A percentile compares a stretch with the other conserved stretches of the same genome.
phyloP scores from a whole-genome alignment of 2,888 invertebrate genomes.

The Diarsia mendica region DNA sequence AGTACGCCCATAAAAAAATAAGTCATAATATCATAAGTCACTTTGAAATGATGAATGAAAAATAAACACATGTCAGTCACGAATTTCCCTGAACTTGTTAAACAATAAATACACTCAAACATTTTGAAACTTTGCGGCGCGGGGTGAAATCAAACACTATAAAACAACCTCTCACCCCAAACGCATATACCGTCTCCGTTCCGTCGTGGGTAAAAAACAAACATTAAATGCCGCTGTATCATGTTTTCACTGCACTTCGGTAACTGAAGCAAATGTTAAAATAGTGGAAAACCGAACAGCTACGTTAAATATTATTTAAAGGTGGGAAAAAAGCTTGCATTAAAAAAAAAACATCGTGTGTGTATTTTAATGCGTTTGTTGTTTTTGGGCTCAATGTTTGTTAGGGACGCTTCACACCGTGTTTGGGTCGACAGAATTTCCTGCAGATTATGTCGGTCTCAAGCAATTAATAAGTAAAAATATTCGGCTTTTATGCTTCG shows the following conservation, averaged over 20 bases:
- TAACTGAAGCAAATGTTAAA: slow-evolving; percentile 4
- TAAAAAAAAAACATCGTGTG: background rate
- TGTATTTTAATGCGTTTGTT: background rate
- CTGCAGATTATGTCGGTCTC: background rate
- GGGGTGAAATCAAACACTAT: no score
- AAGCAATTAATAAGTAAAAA: no score
- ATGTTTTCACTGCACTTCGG: background rate
- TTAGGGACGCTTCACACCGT: background rate
- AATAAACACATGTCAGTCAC: background rate
- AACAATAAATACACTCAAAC: background rate
- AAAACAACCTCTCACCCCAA: no score
- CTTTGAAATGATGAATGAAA: background rate
- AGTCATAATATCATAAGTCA: no score
- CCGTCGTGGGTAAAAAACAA: no score
- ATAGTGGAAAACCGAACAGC: slow-evolving; percentile 5
- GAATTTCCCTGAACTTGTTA: background rate
- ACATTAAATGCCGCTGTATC: background rate
- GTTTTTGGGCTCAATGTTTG: background rate
- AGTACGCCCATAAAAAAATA: no score
- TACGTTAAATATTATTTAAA: slow-evolving; percentile 10
- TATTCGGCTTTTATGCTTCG: no score
- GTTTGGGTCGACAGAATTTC: background rate
- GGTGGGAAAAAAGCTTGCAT: background rate
- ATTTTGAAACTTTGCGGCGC: background rate
- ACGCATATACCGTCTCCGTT: no score